A percentile compares a stretch with the other conserved stretches of the same genome.
phyloP scores from a whole-genome alignment of 2,888 invertebrate genomes.

The Pherbina coryleti region DNA sequence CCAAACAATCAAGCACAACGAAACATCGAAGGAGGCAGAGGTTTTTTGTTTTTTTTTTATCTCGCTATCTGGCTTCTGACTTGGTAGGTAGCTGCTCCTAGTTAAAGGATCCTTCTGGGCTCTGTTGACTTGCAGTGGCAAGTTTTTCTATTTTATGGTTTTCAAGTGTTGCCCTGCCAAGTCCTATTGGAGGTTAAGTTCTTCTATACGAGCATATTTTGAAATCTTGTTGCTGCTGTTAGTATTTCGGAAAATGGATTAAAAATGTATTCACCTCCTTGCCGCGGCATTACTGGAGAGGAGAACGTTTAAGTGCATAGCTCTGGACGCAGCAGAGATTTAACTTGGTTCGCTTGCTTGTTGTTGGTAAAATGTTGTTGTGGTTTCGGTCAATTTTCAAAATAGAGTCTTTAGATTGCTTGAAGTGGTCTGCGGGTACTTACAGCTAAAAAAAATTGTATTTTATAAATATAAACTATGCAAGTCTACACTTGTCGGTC shows the following conservation, averaged over 20 bases:
- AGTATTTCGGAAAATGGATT: slow-evolving; percentile 21
- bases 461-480: not conserved
- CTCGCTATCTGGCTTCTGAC: not conserved
- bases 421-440: slow-evolving; percentile 12
- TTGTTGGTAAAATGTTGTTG: slow-evolving; percentile 27
- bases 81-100: not conserved
- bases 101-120: not conserved
- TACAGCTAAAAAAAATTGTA: not conserved
- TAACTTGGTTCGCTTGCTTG: not conserved
- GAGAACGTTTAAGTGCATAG: not conserved
- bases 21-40: not conserved
- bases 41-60: not conserved
- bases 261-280: slow-evolving; percentile 16
- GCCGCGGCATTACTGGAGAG: not conserved
- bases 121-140: not conserved
- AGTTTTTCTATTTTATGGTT: slow-evolving; percentile 25
- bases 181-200: slow-evolving; percentile 1
- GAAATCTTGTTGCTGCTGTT: not conserved
- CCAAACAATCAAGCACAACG: not conserved
- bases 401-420: slow-evolving; percentile 20
- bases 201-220: slow-evolving; percentile 11
- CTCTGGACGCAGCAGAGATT: not conserved
- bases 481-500: too few species aligned
- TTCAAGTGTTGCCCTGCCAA: slow-evolving; percentile 10
- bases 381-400: slow-evolving; percentile 6